Evolutionary conservation across 2,888 invertebrate species (phyloP).

Genomic region (Gari tellinella): DNA sequence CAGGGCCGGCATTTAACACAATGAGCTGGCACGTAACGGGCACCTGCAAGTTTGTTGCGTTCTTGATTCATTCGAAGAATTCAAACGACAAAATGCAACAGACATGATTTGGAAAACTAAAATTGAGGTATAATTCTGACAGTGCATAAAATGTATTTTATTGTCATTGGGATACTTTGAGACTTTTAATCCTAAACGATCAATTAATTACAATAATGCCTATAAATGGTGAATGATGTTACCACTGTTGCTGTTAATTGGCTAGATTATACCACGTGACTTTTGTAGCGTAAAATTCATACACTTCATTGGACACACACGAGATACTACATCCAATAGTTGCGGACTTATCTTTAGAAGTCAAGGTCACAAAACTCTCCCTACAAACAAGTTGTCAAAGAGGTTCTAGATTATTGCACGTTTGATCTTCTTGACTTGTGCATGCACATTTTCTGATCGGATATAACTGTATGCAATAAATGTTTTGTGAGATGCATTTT

Average conservation of each 20-base stretch:
- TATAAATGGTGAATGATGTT: slow-evolving; percentile 83
- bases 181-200: not conserved
- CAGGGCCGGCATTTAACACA: slow-evolving; percentile 55
- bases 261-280: slow-evolving; percentile 48
- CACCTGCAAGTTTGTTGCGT: slow-evolving; percentile 20
- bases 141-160: too few species aligned
- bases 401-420: not conserved
- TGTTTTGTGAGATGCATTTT: too few species aligned
- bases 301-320: slow-evolving; percentile 19
- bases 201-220: slow-evolving; percentile 50
- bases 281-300: slow-evolving; percentile 4
- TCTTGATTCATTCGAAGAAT: too few species aligned
- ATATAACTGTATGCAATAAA: too few species aligned
- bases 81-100: too few species aligned
- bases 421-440: too few species aligned
- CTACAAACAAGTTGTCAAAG: slow-evolving; percentile 13
- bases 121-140: too few species aligned
- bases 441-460: too few species aligned
- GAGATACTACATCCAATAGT: slow-evolving; percentile 43
- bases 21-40: slow-evolving; percentile 45
- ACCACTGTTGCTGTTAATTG: slow-evolving; percentile 51
- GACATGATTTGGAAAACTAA: too few species aligned
- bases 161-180: too few species aligned
- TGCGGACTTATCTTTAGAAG: slow-evolving; percentile 22
- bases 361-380: slow-evolving; percentile 33